Evolutionary conservation across 2,797 vertebrate species (phyloP).

Genomic region (Amblyraja radiata): DNA sequence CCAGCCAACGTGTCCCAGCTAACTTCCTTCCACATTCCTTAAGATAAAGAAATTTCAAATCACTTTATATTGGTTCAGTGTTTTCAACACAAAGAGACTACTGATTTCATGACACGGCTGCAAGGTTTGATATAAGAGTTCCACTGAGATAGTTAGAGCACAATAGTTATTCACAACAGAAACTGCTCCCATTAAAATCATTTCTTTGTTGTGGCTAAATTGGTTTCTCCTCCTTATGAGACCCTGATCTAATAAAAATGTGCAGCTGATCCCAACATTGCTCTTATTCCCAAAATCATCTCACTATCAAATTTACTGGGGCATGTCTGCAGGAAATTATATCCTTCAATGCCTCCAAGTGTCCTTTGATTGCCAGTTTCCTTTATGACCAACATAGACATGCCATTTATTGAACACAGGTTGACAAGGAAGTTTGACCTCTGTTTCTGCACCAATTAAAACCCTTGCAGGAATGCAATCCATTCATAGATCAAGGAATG

Average conservation of each 20-base stretch:
- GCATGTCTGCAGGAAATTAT: not conserved
- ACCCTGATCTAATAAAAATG: not conserved
- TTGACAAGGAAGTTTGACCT: too few species aligned
- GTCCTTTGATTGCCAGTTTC: too few species aligned
- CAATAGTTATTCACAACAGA: not conserved
- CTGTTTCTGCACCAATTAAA: too few species aligned
- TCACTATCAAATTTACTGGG: not conserved
- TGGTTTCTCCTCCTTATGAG: not conserved
- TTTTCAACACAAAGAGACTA: not conserved
- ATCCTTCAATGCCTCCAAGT: not conserved
- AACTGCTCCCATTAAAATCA: not conserved
- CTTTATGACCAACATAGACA: too few species aligned
- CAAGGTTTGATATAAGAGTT: not conserved
- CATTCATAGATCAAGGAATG: not conserved
- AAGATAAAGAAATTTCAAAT: not conserved
- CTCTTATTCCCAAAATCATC: too few species aligned
- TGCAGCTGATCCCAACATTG: not conserved
- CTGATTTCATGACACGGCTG: too few species aligned
- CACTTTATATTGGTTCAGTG: not conserved
- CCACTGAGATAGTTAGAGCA: not conserved
- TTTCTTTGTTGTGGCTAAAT: not conserved
- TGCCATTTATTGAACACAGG: too few species aligned
- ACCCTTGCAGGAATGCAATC: too few species aligned
- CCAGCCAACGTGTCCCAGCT: too few species aligned
- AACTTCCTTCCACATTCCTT: not conserved